Percentiles rank a stretch among this genome's conserved stretches.
Conservation (phyloP, 2,797 vertebrate genomes). For the Eulemur mongoz region DNA sequence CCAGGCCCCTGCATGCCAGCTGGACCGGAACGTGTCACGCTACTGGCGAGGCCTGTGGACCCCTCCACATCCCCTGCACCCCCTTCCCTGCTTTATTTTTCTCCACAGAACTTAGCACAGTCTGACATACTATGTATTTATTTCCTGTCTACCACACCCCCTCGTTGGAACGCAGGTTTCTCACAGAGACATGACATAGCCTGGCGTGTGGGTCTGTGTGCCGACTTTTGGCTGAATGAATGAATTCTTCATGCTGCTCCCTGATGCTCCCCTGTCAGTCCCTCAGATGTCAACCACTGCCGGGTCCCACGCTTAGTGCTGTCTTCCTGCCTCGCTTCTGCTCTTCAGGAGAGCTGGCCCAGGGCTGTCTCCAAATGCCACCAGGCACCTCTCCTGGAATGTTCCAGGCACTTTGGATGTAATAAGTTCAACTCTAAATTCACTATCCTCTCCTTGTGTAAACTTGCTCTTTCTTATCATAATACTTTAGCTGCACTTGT, state of each 20-base stretch:
- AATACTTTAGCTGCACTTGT: not conserved
- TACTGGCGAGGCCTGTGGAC: no score
- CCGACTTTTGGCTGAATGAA: not conserved
- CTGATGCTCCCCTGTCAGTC: no score
- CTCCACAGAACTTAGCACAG: not conserved
- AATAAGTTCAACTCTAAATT: not conserved
- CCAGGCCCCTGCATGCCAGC: no score
- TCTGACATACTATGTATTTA: not conserved
- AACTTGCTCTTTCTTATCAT: not conserved
- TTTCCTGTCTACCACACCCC: not conserved
- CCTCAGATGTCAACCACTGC: not conserved
- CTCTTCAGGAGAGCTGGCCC: not conserved
- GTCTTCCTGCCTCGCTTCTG: not conserved
- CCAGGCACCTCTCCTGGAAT: not conserved
- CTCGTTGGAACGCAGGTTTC: not conserved
- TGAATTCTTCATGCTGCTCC: not conserved
- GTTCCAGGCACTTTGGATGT: not conserved
- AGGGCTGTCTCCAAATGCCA: not conserved
- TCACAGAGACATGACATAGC: not conserved
- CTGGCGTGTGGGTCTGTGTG: no score
- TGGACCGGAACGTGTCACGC: not conserved
- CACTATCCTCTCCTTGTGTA: not conserved
- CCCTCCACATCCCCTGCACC: no score
- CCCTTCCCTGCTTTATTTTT: not conserved
- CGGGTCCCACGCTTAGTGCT: not conserved